Percentiles rank a stretch among this genome's conserved stretches.
These are phyloP conservation scores for Pogona vitticeps DNA, from an alignment of 2,113 vertebrate species.

Conservation along the genomic window DNA sequence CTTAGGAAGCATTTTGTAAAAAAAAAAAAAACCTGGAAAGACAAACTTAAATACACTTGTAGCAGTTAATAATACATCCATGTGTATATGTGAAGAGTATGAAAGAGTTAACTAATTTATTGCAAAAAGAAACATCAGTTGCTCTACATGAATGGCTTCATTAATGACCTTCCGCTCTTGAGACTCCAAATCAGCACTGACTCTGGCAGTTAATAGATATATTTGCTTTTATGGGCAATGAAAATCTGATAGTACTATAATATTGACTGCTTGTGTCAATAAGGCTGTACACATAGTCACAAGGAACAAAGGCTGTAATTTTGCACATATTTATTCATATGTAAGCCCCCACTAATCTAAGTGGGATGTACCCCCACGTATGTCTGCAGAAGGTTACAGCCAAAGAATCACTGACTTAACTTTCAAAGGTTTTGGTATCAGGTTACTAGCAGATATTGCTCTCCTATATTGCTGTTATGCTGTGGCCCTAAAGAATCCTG, in stretches of 20 bases:
- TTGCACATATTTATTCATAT: background rate
- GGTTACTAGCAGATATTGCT: too few species aligned
- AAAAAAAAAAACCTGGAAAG: too few species aligned
- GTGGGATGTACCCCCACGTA: too few species aligned
- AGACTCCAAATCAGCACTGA: constrained; percentile 22
- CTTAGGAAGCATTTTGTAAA: background rate
- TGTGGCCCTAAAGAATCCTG: too few species aligned
- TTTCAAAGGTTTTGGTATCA: background rate
- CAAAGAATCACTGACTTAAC: background rate
- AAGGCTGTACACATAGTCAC: background rate
- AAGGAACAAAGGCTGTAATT: background rate
- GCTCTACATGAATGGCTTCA: constrained; percentile 8
- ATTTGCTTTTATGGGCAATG: constrained; percentile 47
- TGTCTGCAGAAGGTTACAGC: too few species aligned
- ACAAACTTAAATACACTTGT: background rate
- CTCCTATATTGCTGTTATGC: too few species aligned
- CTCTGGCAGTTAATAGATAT: constrained; percentile 23
- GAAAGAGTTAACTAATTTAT: background rate
- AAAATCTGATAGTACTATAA: constrained; percentile 43
- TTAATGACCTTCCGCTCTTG: constrained; percentile 25
- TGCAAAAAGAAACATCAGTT: background rate
- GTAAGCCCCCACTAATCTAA: too few species aligned
- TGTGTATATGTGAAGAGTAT: background rate
- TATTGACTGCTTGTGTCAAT: constrained; percentile 33
- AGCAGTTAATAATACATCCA: background rate